A percentile compares a stretch with the other conserved stretches of the same genome.
Evolutionary conservation across 2,113 vertebrate genomes (phyloP).

Genomic region (Agapornis roseicollis): DNA sequence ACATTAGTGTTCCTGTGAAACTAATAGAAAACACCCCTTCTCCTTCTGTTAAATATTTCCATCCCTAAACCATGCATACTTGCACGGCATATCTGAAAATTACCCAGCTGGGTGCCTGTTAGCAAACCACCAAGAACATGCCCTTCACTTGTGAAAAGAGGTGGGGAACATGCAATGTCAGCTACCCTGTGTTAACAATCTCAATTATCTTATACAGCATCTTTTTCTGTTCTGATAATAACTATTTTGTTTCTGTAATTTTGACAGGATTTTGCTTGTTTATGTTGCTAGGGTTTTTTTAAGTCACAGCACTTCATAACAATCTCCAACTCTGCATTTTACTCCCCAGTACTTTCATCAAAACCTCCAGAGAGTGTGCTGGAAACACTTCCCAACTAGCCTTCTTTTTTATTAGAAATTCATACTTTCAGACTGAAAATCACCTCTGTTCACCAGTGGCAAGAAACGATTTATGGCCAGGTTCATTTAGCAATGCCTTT

Average conservation of each 20-base stretch:
- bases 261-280: neutral
- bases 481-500: neutral
- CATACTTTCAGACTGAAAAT: neutral
- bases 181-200: neutral
- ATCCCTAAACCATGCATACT: neutral
- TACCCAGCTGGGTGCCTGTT: neutral
- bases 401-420: conserved; percentile 11
- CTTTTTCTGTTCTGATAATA: neutral
- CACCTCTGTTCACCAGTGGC: neutral
- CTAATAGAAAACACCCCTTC: neutral
- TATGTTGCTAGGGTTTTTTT: neutral
- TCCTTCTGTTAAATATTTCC: neutral
- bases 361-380: neutral
- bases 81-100: neutral
- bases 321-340: neutral
- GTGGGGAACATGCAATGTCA: neutral
- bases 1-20: neutral
- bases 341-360: neutral
- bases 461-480: neutral
- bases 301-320: neutral
- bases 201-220: conserved; percentile 4
- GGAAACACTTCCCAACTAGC: neutral
- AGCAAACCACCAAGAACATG: neutral
- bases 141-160: neutral
- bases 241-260: neutral